Conservation (phyloP, 1,140 invertebrate genomes). For the Tetramorium alpestre region DNA sequence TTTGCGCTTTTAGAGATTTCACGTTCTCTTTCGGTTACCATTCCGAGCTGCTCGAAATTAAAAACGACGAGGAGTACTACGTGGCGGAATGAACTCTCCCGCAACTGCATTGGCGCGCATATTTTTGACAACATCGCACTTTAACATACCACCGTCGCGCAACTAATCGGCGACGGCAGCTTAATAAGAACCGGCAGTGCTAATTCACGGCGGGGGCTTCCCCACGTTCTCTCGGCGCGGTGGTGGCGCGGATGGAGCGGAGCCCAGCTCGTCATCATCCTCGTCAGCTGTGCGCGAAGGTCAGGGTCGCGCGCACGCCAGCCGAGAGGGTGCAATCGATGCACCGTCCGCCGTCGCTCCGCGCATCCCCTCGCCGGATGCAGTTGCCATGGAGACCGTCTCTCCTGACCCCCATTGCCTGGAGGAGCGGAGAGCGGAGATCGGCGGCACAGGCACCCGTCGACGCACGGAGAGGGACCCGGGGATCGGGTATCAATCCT, state of each 20-base stretch:
- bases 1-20: no score
- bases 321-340: conserved; percentile 77
- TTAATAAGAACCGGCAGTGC: conserved; percentile 71
- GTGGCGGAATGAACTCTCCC: neutral
- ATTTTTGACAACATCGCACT: conserved; percentile 9
- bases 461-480: conserved; percentile 12
- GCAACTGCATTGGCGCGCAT: neutral
- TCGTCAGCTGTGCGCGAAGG: conserved; percentile 75
- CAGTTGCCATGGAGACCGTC: conserved; percentile 81
- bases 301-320: conserved; percentile 68
- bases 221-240: conserved; percentile 13
- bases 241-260: neutral
- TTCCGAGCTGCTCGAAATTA: neutral
- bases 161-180: conserved; percentile 42
- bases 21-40: neutral
- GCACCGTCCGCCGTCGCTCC: conserved; percentile 67
- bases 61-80: neutral
- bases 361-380: conserved; percentile 71
- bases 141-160: neutral
- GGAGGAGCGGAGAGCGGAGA: conserved; percentile 32
- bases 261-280: conserved; percentile 61
- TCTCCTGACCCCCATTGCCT: conserved; percentile 78
- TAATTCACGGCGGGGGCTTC: conserved; percentile 63
- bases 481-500: conserved; percentile 41
- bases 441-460: neutral